These are phyloP conservation scores for Balaenoptera acutorostrata DNA, from an alignment of 2,113 vertebrate species.

Conservation along the genomic window DNA sequence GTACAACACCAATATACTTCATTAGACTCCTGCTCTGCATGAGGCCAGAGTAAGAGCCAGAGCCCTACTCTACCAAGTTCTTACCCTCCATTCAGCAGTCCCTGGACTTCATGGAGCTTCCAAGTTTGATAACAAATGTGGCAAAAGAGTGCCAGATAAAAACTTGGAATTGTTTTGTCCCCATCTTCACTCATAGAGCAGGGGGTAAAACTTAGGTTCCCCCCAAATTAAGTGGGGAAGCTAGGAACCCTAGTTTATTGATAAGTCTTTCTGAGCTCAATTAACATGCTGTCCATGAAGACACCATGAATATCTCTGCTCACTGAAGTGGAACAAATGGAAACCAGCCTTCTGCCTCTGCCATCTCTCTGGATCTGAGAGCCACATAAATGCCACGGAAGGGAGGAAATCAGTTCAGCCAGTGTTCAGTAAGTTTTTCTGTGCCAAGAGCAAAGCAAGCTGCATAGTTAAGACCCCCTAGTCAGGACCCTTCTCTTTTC, in stretches of 20 bases:
- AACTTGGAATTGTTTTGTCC: background rate
- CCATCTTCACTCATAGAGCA: background rate
- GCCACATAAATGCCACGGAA: background rate
- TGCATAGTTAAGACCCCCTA: background rate
- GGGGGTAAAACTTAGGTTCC: background rate
- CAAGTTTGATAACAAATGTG: background rate
- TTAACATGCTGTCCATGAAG: background rate
- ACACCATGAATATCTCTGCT: background rate
- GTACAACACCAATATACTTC: background rate
- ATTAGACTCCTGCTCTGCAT: background rate
- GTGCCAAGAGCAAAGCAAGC: background rate
- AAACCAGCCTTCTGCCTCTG: background rate
- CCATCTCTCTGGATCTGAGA: background rate
- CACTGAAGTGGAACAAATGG: background rate
- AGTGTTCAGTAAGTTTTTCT: background rate
- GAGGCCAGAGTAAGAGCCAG: background rate
- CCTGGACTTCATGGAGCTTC: background rate
- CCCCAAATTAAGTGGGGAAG: background rate
- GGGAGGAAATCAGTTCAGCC: background rate
- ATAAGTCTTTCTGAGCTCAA: background rate
- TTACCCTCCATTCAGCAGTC: background rate
- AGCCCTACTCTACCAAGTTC: background rate
- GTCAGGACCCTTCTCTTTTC: background rate
- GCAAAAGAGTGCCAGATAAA: background rate
- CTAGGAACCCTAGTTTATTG: background rate